Evolutionary conservation across 2,888 invertebrate species (phyloP), one percentile per base, ranked within the genome.

Genomic region (Agrochola lychnidis): DNA sequence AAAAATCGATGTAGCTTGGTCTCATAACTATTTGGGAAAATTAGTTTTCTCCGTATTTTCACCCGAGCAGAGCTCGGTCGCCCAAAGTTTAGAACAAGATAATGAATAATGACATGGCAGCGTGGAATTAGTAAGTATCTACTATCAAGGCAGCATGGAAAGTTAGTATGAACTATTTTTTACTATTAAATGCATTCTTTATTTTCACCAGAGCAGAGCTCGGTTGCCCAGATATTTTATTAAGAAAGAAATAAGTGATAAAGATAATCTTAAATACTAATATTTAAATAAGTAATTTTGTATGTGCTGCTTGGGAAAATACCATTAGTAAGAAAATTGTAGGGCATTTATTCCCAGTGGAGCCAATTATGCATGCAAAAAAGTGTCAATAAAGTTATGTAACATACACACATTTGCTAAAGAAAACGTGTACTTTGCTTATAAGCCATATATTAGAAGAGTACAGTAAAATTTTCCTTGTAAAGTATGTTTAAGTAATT

Each of bases 361-460:
- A 67, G 30, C 42, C 25, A 48, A 68, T 73, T 76, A 56, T 45
- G 45, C 63, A 63, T 70, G 62, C 64, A 62, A 77, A 79, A 79
- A 57, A 78, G 56, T 79, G 78, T 79, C 62, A 70, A 83, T 73
- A 80, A 78, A 78, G 70, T 81, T 82, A 81, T 80, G 77, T 78
- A 80, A 84, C 62, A 75, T 67, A 67, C 61, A 76, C 40, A 75
- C 48, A 78, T 83, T 81, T 78, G 75, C 70, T 73, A 76, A 81
- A 80, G 79, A 81, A 85, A 82, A 82, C 72, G 75, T 82, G 75
- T 77, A 85, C 71, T 80, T 81, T 70, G 68, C 62, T 79, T 79
- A 79, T 79, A 76, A 75, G 76, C 63, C 83, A 62, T 70, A 56
- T 64, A 68, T 30, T 61, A 56, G 25, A 62, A 61, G 66, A 61